Base-by-base conservation (phyloP, 2,888 invertebrate species). In the Minunthozetes semirufus region DNA sequence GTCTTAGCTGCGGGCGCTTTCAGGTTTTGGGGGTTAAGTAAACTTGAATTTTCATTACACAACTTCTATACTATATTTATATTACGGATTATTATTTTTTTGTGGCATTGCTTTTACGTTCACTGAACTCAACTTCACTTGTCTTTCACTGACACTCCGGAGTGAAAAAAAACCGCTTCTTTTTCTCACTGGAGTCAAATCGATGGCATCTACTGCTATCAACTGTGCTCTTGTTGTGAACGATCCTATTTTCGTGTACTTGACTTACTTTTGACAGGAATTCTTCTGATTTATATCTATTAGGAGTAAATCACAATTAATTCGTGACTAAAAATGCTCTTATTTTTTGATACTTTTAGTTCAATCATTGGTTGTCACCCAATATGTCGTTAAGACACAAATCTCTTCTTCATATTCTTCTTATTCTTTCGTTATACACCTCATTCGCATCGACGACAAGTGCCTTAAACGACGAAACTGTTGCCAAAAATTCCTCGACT, bases 61-160 rank as follows among this genome's bases (percentile, higher is more conserved):
- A 66, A 66, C 38, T 66, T 66, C 38, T 63, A 29, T n/a, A n/a
- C n/a, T n/a, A n/a, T n/a, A n/a, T n/a, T n/a, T 66, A 25, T 61
- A 38, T 17, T 19, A 33, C 33, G 6, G 8, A 66, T 42, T 66
- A 38, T 38, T 27, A 66, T 1, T n/a, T 4, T 66, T 63, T 29
- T 63, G 9, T 63, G 63, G 33, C 63, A 63, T 8, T 17, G 59
- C 4, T 38, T 38, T 66, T 33, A 42, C 66, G 66, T 66, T 66
- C 66, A 66, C 66, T 66, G 66, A 66, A 63, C 63, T 63, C 22
- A n/a, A 53, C 53, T 53, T 61, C 66, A 66, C 66, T 66, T 66
- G 66, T 66, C 66, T 66, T 66, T 66, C 66, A 66, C 66, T 66
- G 38, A 38, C 50, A 50, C 50, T 50, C n/a, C 3, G n/a, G n/a